Conservation (phyloP, 2,113 vertebrate species). For the Macrotus californicus region DNA sequence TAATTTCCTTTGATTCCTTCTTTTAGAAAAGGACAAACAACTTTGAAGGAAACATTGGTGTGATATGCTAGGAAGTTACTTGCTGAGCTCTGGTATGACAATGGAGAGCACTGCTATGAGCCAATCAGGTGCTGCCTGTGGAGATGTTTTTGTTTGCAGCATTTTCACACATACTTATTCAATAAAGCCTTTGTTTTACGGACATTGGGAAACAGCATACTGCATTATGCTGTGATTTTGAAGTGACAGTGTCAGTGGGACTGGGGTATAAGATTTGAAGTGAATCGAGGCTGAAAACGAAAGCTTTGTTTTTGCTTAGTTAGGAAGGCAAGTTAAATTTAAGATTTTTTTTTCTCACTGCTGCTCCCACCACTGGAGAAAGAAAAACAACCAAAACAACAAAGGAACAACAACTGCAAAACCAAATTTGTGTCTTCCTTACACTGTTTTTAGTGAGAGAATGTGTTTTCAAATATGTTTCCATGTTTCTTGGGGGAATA, state of each 20-base stretch:
- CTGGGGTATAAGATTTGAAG: slow-evolving; percentile 74
- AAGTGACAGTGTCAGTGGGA: slow-evolving; percentile 81
- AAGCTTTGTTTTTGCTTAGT: slow-evolving; percentile 80
- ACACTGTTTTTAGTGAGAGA: slow-evolving; percentile 54
- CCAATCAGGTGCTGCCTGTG: slow-evolving; percentile 75
- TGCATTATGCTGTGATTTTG: slow-evolving; percentile 77
- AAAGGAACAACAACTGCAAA: not conserved
- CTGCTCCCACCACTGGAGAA: not conserved
- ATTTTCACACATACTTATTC: slow-evolving; percentile 85
- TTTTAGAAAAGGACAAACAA: slow-evolving; percentile 67
- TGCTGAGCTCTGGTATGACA: slow-evolving; percentile 58
- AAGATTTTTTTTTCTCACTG: slow-evolving; percentile 67
- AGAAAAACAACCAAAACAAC: not conserved
- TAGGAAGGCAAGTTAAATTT: slow-evolving; percentile 76
- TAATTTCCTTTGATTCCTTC: slow-evolving; percentile 54
- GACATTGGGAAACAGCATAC: slow-evolving; percentile 72
- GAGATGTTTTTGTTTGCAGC: slow-evolving; percentile 78
- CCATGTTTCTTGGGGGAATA: slow-evolving; percentile 62
- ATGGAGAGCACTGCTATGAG: slow-evolving; percentile 68
- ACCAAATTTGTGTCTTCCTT: slow-evolving; percentile 50
- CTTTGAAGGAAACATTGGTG: slow-evolving; percentile 57
- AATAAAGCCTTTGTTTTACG: slow-evolving; percentile 83
- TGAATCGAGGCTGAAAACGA: slow-evolving; percentile 77
- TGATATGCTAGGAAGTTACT: slow-evolving; percentile 79
- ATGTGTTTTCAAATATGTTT: slow-evolving; percentile 66